Evolutionary conservation across 2,113 vertebrate genomes (phyloP), one percentile per base, ranked within the genome.

Genomic region (Rhinolophus sinicus): DNA sequence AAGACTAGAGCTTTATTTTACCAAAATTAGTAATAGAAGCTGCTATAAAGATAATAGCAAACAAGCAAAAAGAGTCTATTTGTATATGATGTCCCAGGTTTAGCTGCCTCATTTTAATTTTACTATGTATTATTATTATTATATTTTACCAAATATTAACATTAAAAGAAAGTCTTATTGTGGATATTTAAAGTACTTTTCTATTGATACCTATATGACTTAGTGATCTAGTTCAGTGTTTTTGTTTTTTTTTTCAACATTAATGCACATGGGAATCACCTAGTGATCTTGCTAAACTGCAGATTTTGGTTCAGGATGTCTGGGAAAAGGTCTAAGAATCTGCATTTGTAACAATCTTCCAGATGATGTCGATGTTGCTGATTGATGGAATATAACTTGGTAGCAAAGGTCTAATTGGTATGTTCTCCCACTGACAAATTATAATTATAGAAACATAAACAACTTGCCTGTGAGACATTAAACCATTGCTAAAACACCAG

Each of bases 11-110:
- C 91, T 78, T 64, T 82, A 10, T 73, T 96, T 95, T 69, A 70
- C 62, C 44, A 83, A 89, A 95, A 80, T 52, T 60, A 82, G 72
- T 30, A 81, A 82, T 9, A 67, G 5, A 83, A 84, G 6, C 14
- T 73, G 16, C 18, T 44, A 84, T 56, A 54, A 56, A 84, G 30
- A 89, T 54, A 54, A 15, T 35, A 58, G 40, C 4, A 58, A 10
- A 40, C 10, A 38, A 56, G 85, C 76, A 77, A 52, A 21, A 47
- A 30, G 2, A 65, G 86, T 86, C 44, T 85, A 88, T 86, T 97
- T 97, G 83, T 78, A 76, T 77, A 33, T 94, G 26, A 91, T 97
- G 30, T 94, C 7, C 1, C 81, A 88, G 65, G 12, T 58, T 97
- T 96, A 92, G 90, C 22, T n/a, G 14, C 67, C 2, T 77, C 56